Base-by-base conservation (phyloP, 2,888 invertebrate genomes). In the Amphiduros pacificus region DNA sequence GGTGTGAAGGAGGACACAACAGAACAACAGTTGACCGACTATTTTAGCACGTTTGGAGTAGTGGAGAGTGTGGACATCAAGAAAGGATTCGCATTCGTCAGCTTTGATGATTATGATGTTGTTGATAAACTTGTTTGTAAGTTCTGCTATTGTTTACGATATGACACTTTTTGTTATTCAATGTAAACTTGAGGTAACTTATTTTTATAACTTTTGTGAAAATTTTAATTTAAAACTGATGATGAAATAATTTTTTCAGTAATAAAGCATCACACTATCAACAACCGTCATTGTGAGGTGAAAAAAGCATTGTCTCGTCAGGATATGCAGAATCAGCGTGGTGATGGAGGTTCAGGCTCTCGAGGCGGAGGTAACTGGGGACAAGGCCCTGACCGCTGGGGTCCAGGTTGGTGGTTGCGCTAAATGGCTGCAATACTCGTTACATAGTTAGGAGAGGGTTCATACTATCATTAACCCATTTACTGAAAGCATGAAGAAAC, bases 101-200 rank as follows among this genome's bases (percentile, higher is more conserved):
- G 95, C 81, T 98, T 94, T 83, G 94, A 95, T 77, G 97, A 97
- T 81, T 94, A 95, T 81, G 97, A 97, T 84, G 90, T 94, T 2
- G 96, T 97, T 60, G 97, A 97, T 82, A 96, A 94, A 85, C 90
- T 94, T 82, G 93, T 94, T 74, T 87, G 93, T 93, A 86, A 90
- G 93, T n/a, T n/a, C n/a, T n/a, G n/a, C n/a, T n/a, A n/a, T 89
- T n/a, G n/a, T n/a, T n/a, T n/a, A n/a, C n/a, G n/a, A n/a, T n/a
- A n/a, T n/a, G n/a, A n/a, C n/a, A n/a, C n/a, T n/a, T n/a, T n/a
- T n/a, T n/a, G n/a, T n/a, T n/a, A n/a, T n/a, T n/a, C n/a, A n/a
- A n/a, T n/a, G n/a, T n/a, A n/a, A n/a, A n/a, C n/a, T n/a, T n/a
- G n/a, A n/a, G n/a, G n/a, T n/a, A n/a, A n/a, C n/a, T n/a, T n/a